Base-by-base conservation (phyloP, 2,888 invertebrate species). In the Parelbella ahira region DNA sequence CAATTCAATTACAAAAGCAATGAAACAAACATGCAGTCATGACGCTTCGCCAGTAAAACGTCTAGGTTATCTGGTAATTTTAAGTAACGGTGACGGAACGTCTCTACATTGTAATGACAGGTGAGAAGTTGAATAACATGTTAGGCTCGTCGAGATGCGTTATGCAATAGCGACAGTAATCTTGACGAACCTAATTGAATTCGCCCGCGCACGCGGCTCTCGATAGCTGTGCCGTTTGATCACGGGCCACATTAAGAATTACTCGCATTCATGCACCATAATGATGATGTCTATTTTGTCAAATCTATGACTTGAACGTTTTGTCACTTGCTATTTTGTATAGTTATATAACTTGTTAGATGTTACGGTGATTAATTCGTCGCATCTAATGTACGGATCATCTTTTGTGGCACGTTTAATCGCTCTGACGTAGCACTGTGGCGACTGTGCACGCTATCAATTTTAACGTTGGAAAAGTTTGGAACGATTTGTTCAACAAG, bases 161-260 rank as follows among this genome's bases (percentile, higher is more conserved):
- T 83, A 75, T 71, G 79, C 71, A 82, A 83, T 56, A 57, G 49
- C 54, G 49, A 29, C 29, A 50, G 65, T 78, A 73, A 83, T 82
- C 76, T 79, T 71, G 58, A 54, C 56, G 48, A 57, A 55, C 60
- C 74, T 71, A 68, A 71, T 71, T 68, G 70, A 66, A 72, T 70
- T 73, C 68, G 49, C 51, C 48, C 49, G 50, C 50, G 63, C 68
- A 68, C 61, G 54, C 73, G 67, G n/a, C n/a, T 75, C 72, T 63
- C 69, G 60, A 68, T 83, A 83, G 82, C 81, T 73, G 77, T 72
- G 64, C 60, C 69, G 67, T 72, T 66, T 75, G 70, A 73, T 71
- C 70, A 65, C 72, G 75, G 71, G 76, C 77, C 70, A 68, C 63
- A 68, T 70, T 69, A 68, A 20, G 10, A 13, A 29, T 42, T 42